Conservation (phyloP, 2,888 invertebrate genomes). For the Drosophila eohydei region DNA sequence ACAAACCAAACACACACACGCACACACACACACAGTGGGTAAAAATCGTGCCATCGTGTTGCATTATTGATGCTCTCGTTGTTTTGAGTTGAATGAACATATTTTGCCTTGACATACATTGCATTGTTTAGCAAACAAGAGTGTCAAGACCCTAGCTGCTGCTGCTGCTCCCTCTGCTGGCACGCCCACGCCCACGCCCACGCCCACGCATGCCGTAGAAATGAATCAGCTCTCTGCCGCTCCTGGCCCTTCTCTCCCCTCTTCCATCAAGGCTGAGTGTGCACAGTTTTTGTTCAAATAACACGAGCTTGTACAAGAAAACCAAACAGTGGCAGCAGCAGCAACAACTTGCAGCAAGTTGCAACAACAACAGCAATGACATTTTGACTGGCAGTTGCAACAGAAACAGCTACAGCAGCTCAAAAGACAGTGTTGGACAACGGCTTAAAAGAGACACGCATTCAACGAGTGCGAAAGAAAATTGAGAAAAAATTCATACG, state of each 20-base stretch:
- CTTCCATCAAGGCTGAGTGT: constrained; percentile 18
- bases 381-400: constrained; percentile 43
- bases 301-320: constrained; percentile 75
- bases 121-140: constrained; percentile 78
- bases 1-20: constrained; percentile 2
- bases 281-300: constrained; percentile 76
- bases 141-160: constrained; percentile 63
- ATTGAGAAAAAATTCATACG: constrained; percentile 7
- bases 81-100: constrained; percentile 78
- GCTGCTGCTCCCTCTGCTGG: not conserved
- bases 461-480: constrained; percentile 22
- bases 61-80: constrained; percentile 73
- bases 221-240: not conserved
- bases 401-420: constrained; percentile 60
- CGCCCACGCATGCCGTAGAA: constrained; percentile 43
- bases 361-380: constrained; percentile 57
- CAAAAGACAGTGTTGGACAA: constrained; percentile 66
- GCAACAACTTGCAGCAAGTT: constrained; percentile 35
- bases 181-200: not conserved
- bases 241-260: constrained; percentile 1
- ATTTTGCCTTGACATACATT: constrained; percentile 79
- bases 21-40: not conserved
- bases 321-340: constrained; percentile 54
- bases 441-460: constrained; percentile 34
- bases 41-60: constrained; percentile 50